Evolutionary conservation across 2,888 invertebrate genomes (phyloP), one percentile per base, ranked within the genome.

Genomic region (Mythimna loreyi): DNA sequence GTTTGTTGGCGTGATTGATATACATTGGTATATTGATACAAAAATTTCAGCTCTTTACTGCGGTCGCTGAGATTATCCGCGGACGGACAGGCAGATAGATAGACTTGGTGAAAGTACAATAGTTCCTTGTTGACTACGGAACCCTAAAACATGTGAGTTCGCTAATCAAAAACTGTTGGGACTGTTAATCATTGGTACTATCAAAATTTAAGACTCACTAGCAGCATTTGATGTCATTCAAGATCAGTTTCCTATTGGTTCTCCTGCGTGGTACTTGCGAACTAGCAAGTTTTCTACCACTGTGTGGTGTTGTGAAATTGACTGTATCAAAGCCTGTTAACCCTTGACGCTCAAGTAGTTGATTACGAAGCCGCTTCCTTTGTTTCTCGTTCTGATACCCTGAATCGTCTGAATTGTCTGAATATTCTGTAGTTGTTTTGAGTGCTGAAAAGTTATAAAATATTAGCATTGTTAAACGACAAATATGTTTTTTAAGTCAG

Each of bases 341-440:
- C 13, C 30, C 55, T 30, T 55, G 33, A n/a, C 53, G 30, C n/a
- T 30, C 2, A 2, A 53, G 25, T 2, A 53, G n/a, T 30, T 53
- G n/a, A n/a, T 53, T 9, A n/a, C 53, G 30, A 0, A 53, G n/a
- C 6, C 11, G n/a, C 11, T n/a, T 40, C 6, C 40, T 16, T 16
- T 40, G 40, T 40, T 11, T 2, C 30, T 30, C 30, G n/a, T 49
- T 23, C 11, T 11, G 23, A 23, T 49, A 0, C 4, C 1, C n/a
- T n/a, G n/a, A n/a, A n/a, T n/a, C 5, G 7, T 0, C 1, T n/a
- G 7, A 1, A 16, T 3, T 11, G 16, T n/a, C n/a, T n/a, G 36
- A 0, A 28, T 0, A 0, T 1, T 13, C 19, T 43, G 30, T 43
- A 11, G 33, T 25, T 47, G 63, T 25, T 64, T 36, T 25, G 11